Evolutionary conservation across 2,113 vertebrate genomes (phyloP).

Genomic region (Heterotilapia buettikoferi): DNA sequence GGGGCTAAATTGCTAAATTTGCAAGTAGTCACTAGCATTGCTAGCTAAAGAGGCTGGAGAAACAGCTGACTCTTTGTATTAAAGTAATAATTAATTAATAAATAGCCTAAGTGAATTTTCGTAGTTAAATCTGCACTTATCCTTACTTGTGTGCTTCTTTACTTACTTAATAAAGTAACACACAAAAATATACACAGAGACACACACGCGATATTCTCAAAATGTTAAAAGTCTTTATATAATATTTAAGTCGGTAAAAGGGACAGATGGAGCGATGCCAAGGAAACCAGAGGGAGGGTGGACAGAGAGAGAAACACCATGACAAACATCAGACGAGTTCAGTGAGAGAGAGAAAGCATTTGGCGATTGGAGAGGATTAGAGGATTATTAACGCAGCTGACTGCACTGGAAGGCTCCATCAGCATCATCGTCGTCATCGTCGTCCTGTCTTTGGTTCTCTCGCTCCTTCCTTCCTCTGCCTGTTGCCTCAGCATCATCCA

Average conservation of each 20-base stretch:
- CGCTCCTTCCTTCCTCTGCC: not conserved
- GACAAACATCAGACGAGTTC: conserved; percentile 8
- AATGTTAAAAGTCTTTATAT: not conserved
- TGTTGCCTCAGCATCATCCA: not conserved
- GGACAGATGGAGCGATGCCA: not conserved
- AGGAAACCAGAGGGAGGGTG: not conserved
- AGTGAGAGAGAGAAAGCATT: conserved; percentile 40
- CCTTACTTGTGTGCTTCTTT: not conserved
- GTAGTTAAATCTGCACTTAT: rapidly evolving
- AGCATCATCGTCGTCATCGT: not conserved
- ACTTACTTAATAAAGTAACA: not conserved
- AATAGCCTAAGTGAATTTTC: not conserved
- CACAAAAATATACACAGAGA: not conserved
- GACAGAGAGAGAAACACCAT: not conserved
- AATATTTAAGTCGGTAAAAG: conserved; percentile 4
- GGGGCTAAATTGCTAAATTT: not conserved
- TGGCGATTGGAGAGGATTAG: conserved; percentile 45
- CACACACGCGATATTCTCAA: not conserved
- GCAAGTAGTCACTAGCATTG: not conserved
- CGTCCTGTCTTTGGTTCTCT: not conserved
- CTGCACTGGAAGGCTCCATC: not conserved
- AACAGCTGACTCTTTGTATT: not conserved
- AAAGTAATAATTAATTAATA: not conserved
- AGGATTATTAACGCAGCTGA: conserved; percentile 47
- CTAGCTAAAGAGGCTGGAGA: not conserved